A percentile compares a stretch with the other conserved stretches of the same genome.
phyloP scores from a whole-genome alignment of 2,888 invertebrate genomes.

The Chymomyza procnemis region DNA sequence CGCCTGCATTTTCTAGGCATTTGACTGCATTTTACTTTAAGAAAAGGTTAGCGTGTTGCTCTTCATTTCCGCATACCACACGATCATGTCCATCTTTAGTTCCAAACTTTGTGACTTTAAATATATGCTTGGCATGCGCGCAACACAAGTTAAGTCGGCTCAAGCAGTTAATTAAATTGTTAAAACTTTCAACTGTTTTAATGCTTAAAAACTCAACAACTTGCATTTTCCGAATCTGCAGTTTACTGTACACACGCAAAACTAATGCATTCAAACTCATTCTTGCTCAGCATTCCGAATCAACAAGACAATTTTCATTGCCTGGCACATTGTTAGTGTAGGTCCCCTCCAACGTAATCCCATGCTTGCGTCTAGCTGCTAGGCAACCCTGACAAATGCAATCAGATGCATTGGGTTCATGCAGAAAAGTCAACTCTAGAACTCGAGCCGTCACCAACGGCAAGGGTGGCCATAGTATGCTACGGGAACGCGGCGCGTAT shows the following conservation, averaged over 20 bases:
- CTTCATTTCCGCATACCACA: too few relatives aligned
- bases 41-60: too few relatives aligned
- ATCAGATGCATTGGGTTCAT: conserved; percentile 31
- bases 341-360: not conserved
- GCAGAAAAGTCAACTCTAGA: conserved; percentile 51
- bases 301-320: conserved; percentile 27
- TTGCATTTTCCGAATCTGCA: not conserved
- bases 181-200: not conserved
- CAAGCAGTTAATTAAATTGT: not conserved
- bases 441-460: conserved; percentile 44
- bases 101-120: too few relatives aligned
- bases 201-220: not conserved
- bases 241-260: not conserved
- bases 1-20: too few relatives aligned
- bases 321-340: conserved; percentile 16
- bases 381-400: conserved; percentile 43
- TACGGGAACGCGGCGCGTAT: conserved; percentile 58
- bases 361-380: not conserved
- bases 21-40: too few relatives aligned
- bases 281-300: conserved; percentile 32
- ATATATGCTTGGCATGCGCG: not conserved
- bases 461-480: conserved; percentile 57
- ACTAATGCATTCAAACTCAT: not conserved
- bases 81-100: not conserved
- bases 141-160: not conserved